phyloP scores from a whole-genome alignment of 2,113 vertebrate genomes.

The Camarhynchus parvulus region DNA sequence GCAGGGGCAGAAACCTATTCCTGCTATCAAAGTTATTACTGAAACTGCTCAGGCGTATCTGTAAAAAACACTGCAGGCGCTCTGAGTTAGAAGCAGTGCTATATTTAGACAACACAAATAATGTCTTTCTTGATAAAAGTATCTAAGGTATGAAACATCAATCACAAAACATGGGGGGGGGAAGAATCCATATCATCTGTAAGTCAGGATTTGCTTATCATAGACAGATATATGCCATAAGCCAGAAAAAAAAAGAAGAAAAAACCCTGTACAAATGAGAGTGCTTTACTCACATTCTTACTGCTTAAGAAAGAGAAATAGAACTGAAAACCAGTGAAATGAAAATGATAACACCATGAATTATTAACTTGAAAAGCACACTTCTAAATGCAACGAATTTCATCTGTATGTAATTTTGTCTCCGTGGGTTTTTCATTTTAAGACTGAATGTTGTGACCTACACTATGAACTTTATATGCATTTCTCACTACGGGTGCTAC shows the following conservation, averaged over 20 bases:
- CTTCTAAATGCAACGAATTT: background rate
- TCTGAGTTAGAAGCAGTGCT: conserved; percentile 60
- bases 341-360: background rate
- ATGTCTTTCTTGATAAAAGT: conserved; percentile 43
- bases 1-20: conserved; percentile 65
- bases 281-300: background rate
- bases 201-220: conserved; percentile 32
- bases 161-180: background rate
- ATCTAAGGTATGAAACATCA: conserved; percentile 24
- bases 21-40: conserved; percentile 69
- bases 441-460: background rate
- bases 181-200: background rate
- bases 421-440: background rate
- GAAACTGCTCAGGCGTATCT: conserved; percentile 65
- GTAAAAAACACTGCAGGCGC: conserved; percentile 63
- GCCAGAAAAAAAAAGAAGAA: accelerated
- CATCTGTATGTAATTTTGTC: background rate
- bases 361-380: background rate
- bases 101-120: conserved; percentile 63
- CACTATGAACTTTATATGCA: background rate
- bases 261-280: background rate
- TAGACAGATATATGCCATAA: background rate
- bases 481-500: background rate
- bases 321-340: background rate
- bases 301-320: background rate